A percentile compares a stretch with the other conserved stretches of the same genome.
These are phyloP conservation scores for Nomada ferruginata DNA, from an alignment of 2,888 invertebrate genomes.

Conservation along the genomic window DNA sequence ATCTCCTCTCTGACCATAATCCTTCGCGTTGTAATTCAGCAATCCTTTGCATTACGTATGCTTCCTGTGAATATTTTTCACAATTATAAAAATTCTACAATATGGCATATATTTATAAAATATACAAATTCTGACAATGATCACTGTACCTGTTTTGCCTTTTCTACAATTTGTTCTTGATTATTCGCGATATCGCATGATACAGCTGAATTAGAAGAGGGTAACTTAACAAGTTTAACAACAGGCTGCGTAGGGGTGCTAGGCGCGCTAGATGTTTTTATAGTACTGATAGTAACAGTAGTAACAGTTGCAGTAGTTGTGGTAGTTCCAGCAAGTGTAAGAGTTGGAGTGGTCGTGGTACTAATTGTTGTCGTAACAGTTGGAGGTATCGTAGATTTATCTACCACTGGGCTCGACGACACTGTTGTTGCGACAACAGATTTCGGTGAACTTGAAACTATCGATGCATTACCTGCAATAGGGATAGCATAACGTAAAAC, in stretches of 20 bases:
- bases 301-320: slow-evolving; percentile 43
- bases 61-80: slow-evolving; percentile 87
- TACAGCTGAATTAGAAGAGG: slow-evolving; percentile 72
- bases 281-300: slow-evolving; percentile 52
- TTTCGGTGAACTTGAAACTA: slow-evolving; percentile 77
- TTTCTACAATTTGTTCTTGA: slow-evolving; percentile 92
- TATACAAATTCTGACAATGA: slow-evolving; percentile 2
- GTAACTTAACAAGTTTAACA: slow-evolving; percentile 81
- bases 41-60: slow-evolving; percentile 96
- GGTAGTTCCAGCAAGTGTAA: slow-evolving; percentile 50
- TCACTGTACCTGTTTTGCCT: slow-evolving; percentile 90
- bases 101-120: neutral
- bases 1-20: slow-evolving; percentile 95
- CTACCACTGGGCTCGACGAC: slow-evolving; percentile 79
- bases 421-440: slow-evolving; percentile 69
- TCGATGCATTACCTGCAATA: slow-evolving; percentile 85
- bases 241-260: slow-evolving; percentile 75
- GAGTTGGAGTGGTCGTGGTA: slow-evolving; percentile 42
- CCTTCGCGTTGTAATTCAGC: slow-evolving; percentile 96
- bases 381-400: slow-evolving; percentile 73
- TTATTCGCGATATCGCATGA: slow-evolving; percentile 82
- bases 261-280: slow-evolving; percentile 57
- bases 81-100: neutral
- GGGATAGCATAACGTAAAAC: slow-evolving; percentile 10
- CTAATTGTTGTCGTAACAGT: slow-evolving; percentile 55